A percentile compares a stretch with the other conserved stretches of the same genome.
Conservation (phyloP, 1,140 invertebrate species). For the Pogonognathellus flavescens region DNA sequence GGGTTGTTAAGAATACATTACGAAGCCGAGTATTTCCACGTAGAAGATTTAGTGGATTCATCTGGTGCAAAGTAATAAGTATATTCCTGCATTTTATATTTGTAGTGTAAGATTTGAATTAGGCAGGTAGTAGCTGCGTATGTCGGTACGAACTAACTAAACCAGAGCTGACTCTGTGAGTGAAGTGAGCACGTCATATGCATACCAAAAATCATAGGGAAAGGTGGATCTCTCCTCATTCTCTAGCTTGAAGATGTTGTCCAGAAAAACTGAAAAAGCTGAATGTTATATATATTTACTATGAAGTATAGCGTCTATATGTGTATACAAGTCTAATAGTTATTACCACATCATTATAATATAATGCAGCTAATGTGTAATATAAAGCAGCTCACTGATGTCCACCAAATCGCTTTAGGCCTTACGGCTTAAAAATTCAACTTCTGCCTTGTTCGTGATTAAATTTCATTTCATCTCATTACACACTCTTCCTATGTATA, state of each 20-base stretch:
- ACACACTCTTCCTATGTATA: neutral
- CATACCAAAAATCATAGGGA: conserved; percentile 5
- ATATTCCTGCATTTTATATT: too few species aligned
- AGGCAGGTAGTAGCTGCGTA: too few species aligned
- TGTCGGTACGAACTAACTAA: conserved; percentile 19
- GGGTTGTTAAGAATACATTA: too few species aligned
- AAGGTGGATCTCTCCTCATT: neutral
- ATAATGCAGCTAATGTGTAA: conserved; percentile 39
- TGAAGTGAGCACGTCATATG: conserved; percentile 7
- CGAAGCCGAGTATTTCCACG: too few species aligned
- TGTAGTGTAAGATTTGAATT: too few species aligned
- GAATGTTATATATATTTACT: too few species aligned
- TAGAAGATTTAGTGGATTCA: conserved; percentile 2
- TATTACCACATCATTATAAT: conserved; percentile 43
- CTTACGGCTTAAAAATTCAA: conserved; percentile 31
- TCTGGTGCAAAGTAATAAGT: conserved; percentile 10
- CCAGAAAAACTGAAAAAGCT: neutral
- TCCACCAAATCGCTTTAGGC: conserved; percentile 12
- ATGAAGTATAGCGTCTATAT: neutral
- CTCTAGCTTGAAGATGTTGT: neutral
- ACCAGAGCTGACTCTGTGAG: conserved; percentile 21
- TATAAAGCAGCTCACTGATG: conserved; percentile 38
- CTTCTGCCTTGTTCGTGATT: conserved; percentile 45
- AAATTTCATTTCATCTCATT: conserved; percentile 49
- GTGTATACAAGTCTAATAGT: neutral